phyloP scores from a whole-genome alignment of 2,797 vertebrate genomes.

The Leuciscus waleckii region DNA sequence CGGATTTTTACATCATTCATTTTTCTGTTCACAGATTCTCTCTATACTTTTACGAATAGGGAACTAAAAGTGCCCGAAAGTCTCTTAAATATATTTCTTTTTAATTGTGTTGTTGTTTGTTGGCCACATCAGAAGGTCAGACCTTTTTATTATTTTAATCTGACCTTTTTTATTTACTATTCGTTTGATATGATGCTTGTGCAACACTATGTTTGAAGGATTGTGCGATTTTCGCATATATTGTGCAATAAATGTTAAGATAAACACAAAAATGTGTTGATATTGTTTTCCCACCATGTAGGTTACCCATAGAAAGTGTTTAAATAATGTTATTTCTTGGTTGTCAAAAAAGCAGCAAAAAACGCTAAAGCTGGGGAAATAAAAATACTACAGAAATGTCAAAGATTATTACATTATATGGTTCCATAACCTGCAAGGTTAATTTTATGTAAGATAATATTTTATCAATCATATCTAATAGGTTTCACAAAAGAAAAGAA shows the following conservation, averaged over 20 bases:
- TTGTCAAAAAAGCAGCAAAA: background rate
- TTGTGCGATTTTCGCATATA: background rate
- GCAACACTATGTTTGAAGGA: background rate
- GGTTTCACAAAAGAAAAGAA: background rate
- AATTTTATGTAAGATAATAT: background rate
- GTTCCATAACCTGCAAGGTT: background rate
- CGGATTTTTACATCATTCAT: background rate
- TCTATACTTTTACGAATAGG: background rate
- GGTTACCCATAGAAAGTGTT: background rate
- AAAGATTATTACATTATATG: background rate
- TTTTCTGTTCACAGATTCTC: background rate
- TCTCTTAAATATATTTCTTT: background rate
- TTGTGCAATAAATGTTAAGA: background rate
- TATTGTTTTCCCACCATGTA: background rate
- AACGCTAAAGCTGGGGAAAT: background rate
- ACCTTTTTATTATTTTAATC: background rate
- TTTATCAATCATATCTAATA: background rate
- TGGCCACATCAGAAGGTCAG: background rate
- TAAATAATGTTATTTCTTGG: background rate
- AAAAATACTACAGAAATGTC: background rate
- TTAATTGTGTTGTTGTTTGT: background rate
- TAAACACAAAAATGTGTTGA: background rate
- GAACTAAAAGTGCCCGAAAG: background rate
- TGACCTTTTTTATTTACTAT: background rate
- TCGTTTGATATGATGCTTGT: background rate